A percentile compares a stretch with the other conserved stretches of the same genome.
phyloP scores from a whole-genome alignment of 2,797 vertebrate genomes.

The Manis pentadactyla region DNA sequence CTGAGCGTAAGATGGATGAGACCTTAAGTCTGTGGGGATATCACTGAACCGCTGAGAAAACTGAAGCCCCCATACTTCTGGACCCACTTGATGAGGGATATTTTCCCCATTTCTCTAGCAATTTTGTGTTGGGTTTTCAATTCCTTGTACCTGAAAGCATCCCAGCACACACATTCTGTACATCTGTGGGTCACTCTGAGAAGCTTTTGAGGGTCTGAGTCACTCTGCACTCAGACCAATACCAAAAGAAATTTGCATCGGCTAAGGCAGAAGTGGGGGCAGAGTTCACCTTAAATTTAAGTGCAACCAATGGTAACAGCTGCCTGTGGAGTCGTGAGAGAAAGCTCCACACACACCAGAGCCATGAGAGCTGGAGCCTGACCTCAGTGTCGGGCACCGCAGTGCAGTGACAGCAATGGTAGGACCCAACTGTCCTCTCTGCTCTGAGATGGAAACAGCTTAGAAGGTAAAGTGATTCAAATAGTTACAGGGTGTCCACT shows the following conservation, averaged over 20 bases:
- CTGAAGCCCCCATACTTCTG: no score
- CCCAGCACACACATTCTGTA: not conserved
- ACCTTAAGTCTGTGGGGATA: not conserved
- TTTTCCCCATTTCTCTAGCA: not conserved
- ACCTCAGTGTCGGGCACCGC: fast-evolving
- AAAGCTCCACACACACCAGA: fast-evolving
- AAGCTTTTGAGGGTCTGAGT: not conserved
- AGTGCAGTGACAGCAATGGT: not conserved
- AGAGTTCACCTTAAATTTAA: not conserved
- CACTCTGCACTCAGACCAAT: not conserved
- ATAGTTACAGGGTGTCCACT: not conserved
- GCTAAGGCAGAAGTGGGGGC: no score
- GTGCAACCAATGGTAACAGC: fast-evolving
- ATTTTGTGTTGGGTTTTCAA: not conserved
- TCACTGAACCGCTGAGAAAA: not conserved
- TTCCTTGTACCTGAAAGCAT: not conserved
- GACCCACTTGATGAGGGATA: no score
- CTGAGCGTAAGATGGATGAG: not conserved
- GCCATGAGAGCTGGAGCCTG: not conserved
- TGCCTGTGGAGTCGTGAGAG: not conserved
- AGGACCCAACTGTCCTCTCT: not conserved
- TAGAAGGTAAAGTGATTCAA: not conserved
- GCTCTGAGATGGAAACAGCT: not conserved
- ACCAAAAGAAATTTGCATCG: not conserved
- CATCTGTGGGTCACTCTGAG: not conserved